phyloP scores from a whole-genome alignment of 2,888 invertebrate genomes.

The Tetheella fluctuosa region DNA sequence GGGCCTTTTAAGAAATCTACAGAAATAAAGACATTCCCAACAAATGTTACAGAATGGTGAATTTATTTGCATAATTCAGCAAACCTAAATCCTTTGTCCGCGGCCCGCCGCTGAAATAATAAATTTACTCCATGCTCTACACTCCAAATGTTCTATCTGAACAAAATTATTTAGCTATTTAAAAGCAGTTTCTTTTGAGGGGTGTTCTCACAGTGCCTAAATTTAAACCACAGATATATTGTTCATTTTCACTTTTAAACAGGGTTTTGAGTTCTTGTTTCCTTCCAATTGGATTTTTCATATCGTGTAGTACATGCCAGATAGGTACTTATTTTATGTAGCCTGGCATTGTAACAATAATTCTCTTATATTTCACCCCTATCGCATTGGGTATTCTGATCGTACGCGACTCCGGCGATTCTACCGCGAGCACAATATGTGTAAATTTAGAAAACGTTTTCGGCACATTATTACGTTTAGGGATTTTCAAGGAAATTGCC shows the following conservation, averaged over 20 bases:
- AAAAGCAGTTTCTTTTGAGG: constrained; percentile 56
- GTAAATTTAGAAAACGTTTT: constrained; percentile 82
- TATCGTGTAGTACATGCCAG: constrained; percentile 24
- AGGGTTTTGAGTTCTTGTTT: constrained; percentile 22
- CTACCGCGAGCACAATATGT: constrained; percentile 79
- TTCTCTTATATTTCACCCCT: constrained; percentile 64
- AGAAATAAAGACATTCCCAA: constrained; percentile 81
- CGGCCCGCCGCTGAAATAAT: constrained; percentile 76
- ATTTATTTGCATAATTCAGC: constrained; percentile 83
- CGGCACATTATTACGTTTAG: constrained; percentile 82
- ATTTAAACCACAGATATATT: constrained; percentile 42
- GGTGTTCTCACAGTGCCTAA: constrained; percentile 49
- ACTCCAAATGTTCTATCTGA: constrained; percentile 72
- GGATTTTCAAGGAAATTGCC: constrained; percentile 83
- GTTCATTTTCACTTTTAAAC: constrained; percentile 36
- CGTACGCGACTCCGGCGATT: constrained; percentile 73
- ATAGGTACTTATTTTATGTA: constrained; percentile 40
- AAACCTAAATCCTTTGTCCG: constrained; percentile 82
- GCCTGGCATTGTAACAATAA: constrained; percentile 53
- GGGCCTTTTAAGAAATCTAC: constrained; percentile 78
- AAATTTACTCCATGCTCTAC: constrained; percentile 80
- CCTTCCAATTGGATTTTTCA: constrained; percentile 30
- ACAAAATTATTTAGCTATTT: constrained; percentile 77
- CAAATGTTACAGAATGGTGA: constrained; percentile 84
- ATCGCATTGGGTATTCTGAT: constrained; percentile 75